Conservation (phyloP, 2,797 vertebrate species). For the Tympanoctomys barrerae region DNA sequence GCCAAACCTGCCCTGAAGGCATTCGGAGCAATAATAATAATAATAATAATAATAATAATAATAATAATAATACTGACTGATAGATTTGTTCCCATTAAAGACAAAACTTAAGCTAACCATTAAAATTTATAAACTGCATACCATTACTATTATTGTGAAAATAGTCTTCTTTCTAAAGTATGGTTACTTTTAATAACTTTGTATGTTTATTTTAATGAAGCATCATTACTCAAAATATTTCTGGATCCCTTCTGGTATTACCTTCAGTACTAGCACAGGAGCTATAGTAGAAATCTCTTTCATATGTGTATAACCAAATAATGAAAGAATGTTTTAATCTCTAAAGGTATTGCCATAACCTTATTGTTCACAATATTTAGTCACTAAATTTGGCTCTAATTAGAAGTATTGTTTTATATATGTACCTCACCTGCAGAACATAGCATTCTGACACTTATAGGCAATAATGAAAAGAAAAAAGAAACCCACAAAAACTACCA, state of each 20-base stretch:
- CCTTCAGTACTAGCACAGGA: not conserved
- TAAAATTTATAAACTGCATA: not conserved
- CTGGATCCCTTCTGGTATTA: not conserved
- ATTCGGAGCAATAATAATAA: no score
- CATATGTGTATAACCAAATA: not conserved
- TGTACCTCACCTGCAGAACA: constrained; percentile 21
- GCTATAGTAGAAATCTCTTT: not conserved
- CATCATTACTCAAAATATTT: constrained; percentile 36
- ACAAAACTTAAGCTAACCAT: not conserved
- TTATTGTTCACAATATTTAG: not conserved
- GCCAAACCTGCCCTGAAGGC: no score
- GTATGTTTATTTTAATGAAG: constrained; percentile 48
- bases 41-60: no score
- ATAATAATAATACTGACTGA: not conserved
- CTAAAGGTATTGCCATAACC: not conserved
- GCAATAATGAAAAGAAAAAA: not conserved
- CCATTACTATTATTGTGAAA: constrained; percentile 15
- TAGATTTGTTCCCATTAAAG: not conserved
- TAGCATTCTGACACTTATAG: not conserved
- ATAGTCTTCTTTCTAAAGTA: constrained; percentile 23
- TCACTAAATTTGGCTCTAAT: constrained; percentile 22
- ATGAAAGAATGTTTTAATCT: not conserved
- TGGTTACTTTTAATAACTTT: not conserved
- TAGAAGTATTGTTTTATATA: constrained; percentile 19
- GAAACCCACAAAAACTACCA: not conserved